Base-by-base conservation (phyloP, 2,888 invertebrate genomes). In the Oxyscelio sp. region DNA sequence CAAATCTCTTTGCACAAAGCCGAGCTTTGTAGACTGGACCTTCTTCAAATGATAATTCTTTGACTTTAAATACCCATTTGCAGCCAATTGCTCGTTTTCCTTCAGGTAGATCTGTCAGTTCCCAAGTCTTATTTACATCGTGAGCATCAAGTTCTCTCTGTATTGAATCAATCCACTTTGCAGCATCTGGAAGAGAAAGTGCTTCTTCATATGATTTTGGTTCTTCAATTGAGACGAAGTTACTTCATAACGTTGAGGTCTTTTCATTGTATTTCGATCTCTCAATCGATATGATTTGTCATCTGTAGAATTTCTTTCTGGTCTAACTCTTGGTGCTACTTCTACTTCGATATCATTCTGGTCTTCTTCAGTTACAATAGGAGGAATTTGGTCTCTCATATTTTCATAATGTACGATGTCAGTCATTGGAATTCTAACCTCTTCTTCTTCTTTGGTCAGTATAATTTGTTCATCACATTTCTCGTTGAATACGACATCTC, bases 1-100 rank as follows among this genome's bases (percentile, higher is more conserved):
- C 27, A 11, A 63, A 85, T 0, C 80, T 73, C 38, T 65, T 59
- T 6, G 80, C 83, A 21, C 52, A 58, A 0, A 85, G 24, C 15
- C 83, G 27, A 11, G 85, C 80, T 43, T 80, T 80, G n/a, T 63
- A 80, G 5, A 27, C 5, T 24, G 13, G 43, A 2, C 9, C 15
- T 43, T 43, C 43, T 43, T 17, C 43, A 43, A 4, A 4, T 4
- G 43, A 43, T n/a, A 15, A 15, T 4, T 43, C 15, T 19, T 24
- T 11, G 9, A 56, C 8, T n/a, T 31, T 31, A n/a, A 52, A 24
- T 1, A 52, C 52, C 52, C 52, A 52, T 52, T 52, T 52, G 4
- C 9, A 52, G 3, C 45, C 70, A 2, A 70, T 38, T 4, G 56
- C 13, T 34, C 21, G 22, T 17, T 48, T n/a, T n/a, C n/a, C n/a